phyloP scores from a whole-genome alignment of 2,113 vertebrate genomes.

The Hystrix brachyura region DNA sequence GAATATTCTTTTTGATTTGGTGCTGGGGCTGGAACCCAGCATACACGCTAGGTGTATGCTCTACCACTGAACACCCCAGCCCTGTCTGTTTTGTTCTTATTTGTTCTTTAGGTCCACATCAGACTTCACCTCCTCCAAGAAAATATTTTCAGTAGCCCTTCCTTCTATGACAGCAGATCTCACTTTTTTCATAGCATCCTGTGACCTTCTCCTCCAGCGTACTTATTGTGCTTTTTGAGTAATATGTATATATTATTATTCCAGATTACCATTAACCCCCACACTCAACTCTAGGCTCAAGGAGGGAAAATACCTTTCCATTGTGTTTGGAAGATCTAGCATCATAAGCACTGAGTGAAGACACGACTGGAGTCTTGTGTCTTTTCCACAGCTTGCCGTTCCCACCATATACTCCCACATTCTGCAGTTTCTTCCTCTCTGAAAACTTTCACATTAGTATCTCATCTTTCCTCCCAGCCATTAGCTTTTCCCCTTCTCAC shows the following conservation, averaged over 20 bases:
- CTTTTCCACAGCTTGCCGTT: background rate
- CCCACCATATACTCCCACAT: too few relatives aligned
- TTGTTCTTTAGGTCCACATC: background rate
- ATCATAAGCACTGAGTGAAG: constrained; percentile 44
- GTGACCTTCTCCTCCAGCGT: background rate
- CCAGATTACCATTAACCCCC: background rate
- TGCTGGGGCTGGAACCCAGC: background rate
- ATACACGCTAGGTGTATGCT: background rate
- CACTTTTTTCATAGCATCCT: background rate
- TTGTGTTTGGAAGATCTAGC: background rate
- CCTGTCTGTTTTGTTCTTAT: background rate
- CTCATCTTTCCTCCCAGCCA: background rate
- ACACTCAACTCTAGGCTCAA: background rate
- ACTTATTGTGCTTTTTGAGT: background rate
- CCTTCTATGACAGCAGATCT: background rate
- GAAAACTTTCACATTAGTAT: background rate
- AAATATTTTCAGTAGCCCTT: background rate
- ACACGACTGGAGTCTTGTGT: background rate
- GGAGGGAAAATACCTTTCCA: too few relatives aligned
- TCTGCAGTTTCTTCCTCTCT: background rate
- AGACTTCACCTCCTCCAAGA: background rate
- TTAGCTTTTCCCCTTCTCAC: background rate
- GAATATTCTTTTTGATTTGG: background rate
- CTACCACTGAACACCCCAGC: background rate
- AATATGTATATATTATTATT: background rate